These are phyloP conservation scores for Vulpes ferrilata DNA, from an alignment of 2,113 vertebrate genomes.

Conservation along the genomic window DNA sequence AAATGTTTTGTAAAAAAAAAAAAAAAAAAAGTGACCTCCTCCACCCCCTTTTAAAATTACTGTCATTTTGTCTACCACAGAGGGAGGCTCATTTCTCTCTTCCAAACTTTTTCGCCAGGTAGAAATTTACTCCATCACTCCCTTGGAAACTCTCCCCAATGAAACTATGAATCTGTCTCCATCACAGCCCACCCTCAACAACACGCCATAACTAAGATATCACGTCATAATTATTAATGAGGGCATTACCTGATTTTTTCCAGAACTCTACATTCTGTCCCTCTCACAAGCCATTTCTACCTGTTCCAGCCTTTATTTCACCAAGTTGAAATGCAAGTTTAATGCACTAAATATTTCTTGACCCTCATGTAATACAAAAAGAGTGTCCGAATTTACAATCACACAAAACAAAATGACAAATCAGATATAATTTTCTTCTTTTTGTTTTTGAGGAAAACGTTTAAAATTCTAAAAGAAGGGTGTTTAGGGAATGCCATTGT, in stretches of 20 bases:
- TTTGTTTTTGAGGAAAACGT: conserved; percentile 49
- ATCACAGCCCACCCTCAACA: neutral
- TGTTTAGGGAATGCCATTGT: neutral
- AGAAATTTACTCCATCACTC: neutral
- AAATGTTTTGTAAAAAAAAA: neutral
- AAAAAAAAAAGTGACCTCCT: neutral
- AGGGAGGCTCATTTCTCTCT: neutral
- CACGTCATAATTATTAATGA: neutral
- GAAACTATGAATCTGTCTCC: neutral
- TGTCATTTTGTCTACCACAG: neutral
- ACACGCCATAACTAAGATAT: neutral
- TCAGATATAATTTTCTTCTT: conserved; percentile 44
- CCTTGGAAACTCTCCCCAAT: neutral
- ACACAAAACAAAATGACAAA: conserved; percentile 54
- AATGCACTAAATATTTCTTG: conserved; percentile 28
- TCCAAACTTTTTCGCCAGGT: neutral
- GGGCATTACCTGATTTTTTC: neutral
- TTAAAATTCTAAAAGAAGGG: conserved; percentile 25
- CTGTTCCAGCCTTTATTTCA: neutral
- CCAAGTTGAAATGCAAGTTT: neutral
- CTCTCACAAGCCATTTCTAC: neutral
- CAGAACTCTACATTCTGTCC: neutral
- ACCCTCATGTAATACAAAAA: conserved; percentile 27
- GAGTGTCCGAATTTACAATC: conserved; percentile 17
- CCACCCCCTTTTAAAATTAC: neutral